These are phyloP conservation scores for Ormyrus rosae DNA, from an alignment of 2,888 invertebrate genomes.

Conservation along the genomic window DNA sequence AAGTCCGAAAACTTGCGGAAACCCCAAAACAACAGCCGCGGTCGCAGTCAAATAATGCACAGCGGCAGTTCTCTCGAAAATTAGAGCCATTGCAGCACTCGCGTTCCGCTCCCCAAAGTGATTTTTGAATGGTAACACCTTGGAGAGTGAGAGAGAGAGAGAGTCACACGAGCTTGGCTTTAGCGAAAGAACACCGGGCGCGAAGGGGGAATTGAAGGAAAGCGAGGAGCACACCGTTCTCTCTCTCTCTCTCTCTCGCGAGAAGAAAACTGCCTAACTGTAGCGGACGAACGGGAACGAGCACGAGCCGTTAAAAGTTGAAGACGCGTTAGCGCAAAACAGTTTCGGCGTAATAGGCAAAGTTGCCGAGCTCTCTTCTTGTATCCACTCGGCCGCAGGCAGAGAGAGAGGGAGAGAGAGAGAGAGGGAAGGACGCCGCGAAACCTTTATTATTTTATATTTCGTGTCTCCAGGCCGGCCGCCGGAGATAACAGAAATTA, in stretches of 20 bases:
- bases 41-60: too few species aligned
- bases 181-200: conserved; percentile 44
- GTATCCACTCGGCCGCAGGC: conserved; percentile 42
- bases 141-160: not conserved
- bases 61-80: conserved; percentile 7
- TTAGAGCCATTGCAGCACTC: conserved; percentile 28
- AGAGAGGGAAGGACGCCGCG: conserved; percentile 42
- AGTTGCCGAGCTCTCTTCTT: conserved; percentile 60
- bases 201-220: conserved; percentile 55
- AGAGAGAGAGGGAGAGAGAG: conserved; percentile 26
- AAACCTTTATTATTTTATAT: conserved; percentile 69
- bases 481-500: conserved; percentile 70
- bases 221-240: conserved; percentile 35
- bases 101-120: conserved; percentile 11
- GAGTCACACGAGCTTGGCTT: too few species aligned
- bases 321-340: conserved; percentile 72
- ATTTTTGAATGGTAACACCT: conserved; percentile 27
- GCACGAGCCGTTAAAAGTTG: conserved; percentile 70
- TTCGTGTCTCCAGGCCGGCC: conserved; percentile 60
- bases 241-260: too few species aligned
- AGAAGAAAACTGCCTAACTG: too few species aligned
- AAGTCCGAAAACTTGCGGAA: too few species aligned
- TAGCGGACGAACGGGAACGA: conserved; percentile 43
- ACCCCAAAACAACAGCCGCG: too few species aligned
- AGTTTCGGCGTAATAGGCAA: conserved; percentile 73